Percentiles rank a stretch among this genome's conserved stretches.
phyloP scores from a whole-genome alignment of 2,888 invertebrate genomes.

The Cetonia aurata region DNA sequence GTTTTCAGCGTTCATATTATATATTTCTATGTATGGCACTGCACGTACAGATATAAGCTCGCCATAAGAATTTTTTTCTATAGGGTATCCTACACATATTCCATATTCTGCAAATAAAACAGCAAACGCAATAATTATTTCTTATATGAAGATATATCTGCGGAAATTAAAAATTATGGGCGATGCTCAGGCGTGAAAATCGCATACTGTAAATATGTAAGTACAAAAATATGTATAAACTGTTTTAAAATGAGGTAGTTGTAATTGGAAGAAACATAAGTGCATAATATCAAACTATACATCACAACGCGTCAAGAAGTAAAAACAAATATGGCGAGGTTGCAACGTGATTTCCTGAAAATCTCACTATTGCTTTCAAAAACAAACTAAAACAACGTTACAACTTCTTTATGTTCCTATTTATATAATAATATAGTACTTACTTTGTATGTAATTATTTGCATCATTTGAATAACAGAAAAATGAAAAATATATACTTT shows the following conservation, averaged over 20 bases:
- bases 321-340: conserved; percentile 23
- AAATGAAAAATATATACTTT: conserved; percentile 51
- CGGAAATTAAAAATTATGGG: conserved; percentile 56
- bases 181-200: conserved; percentile 47
- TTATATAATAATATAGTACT: conserved; percentile 39
- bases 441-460: conserved; percentile 53
- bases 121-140: conserved; percentile 54
- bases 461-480: conserved; percentile 49
- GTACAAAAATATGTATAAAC: conserved; percentile 43
- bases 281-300: conserved; percentile 49
- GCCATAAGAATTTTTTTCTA: conserved; percentile 58
- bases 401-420: conserved; percentile 29
- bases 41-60: conserved; percentile 61
- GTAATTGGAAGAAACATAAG: conserved; percentile 49
- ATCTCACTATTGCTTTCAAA: conserved; percentile 1
- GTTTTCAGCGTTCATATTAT: conserved; percentile 32
- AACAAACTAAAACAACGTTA: conserved; percentile 24
- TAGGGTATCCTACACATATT: conserved; percentile 50
- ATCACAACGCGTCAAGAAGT: conserved; percentile 47
- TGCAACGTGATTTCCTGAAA: conserved; percentile 25
- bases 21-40: conserved; percentile 61
- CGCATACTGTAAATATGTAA: conserved; percentile 40
- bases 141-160: conserved; percentile 14
- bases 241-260: conserved; percentile 52
- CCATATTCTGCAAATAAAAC: conserved; percentile 56